phyloP scores from a whole-genome alignment of 1,140 invertebrate species.

The Drosophila pseudoananassae region DNA sequence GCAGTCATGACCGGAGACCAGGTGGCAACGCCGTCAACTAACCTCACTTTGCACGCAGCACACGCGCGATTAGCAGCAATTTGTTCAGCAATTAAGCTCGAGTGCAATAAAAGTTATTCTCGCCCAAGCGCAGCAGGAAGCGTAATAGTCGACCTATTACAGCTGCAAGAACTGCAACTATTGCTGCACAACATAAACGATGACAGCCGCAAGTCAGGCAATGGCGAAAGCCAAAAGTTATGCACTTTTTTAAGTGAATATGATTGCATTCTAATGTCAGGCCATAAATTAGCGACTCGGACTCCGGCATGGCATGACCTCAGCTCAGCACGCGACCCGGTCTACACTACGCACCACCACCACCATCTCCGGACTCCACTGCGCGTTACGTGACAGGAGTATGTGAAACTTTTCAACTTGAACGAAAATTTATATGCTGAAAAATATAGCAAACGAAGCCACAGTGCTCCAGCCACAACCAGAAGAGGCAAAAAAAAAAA shows the following conservation, averaged over 20 bases:
- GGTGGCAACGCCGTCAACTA: background rate
- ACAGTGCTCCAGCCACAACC: background rate
- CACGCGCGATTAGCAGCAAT: slow-evolving; percentile 54
- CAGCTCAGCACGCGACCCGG: slow-evolving; percentile 30
- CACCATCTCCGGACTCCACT: slow-evolving; percentile 20
- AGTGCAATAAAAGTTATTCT: slow-evolving; percentile 39
- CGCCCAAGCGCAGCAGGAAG: background rate
- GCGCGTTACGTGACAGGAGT: slow-evolving; percentile 75
- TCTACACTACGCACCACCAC: background rate
- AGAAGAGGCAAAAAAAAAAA: slow-evolving; percentile 7
- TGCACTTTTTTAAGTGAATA: slow-evolving; percentile 77
- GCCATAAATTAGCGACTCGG: slow-evolving; percentile 74
- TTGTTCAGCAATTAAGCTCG: slow-evolving; percentile 54
- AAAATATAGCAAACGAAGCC: slow-evolving; percentile 55
- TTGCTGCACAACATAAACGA: slow-evolving; percentile 13
- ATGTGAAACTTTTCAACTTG: slow-evolving; percentile 80
- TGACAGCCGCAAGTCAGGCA: slow-evolving; percentile 28
- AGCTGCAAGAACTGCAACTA: background rate
- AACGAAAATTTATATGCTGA: slow-evolving; percentile 77
- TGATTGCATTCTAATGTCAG: slow-evolving; percentile 80
- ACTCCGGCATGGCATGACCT: slow-evolving; percentile 33
- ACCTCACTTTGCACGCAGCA: slow-evolving; percentile 12
- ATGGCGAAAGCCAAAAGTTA: slow-evolving; percentile 46
- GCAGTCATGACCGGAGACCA: no score
- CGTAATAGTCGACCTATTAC: background rate